Percentiles rank a stretch among this genome's conserved stretches.
phyloP scores from a whole-genome alignment of 2,113 vertebrate genomes.

The Amphilophus citrinellus region DNA sequence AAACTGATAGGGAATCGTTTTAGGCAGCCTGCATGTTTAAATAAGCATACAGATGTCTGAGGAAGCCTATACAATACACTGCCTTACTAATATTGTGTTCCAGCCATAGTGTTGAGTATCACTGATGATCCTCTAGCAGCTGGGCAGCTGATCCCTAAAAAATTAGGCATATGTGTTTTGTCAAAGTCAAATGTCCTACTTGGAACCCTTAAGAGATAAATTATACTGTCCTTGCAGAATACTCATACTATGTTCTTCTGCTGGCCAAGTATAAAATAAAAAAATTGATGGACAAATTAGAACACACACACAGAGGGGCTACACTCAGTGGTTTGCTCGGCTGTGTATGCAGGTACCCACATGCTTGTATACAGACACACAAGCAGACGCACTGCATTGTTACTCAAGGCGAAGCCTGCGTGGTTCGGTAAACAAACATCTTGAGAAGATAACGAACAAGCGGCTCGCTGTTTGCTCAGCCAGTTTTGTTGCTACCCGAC shows the following conservation, averaged over 20 bases:
- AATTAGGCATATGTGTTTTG: not conserved
- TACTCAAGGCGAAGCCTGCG: conserved; percentile 61
- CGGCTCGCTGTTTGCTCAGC: conserved; percentile 67
- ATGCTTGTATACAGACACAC: not conserved
- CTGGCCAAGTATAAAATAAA: not conserved
- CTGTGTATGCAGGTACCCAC: not conserved
- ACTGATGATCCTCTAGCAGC: not conserved
- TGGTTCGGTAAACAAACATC: conserved; percentile 69
- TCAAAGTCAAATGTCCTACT: conserved; percentile 8
- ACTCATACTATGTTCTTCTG: not conserved
- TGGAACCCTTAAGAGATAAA: not conserved
- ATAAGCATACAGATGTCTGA: not conserved
- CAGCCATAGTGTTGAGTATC: not conserved
- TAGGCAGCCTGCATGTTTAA: not conserved
- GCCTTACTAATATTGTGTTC: not conserved
- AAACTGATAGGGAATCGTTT: not conserved
- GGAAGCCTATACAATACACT: not conserved
- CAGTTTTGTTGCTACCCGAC: conserved; percentile 65
- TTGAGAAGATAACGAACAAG: conserved; percentile 68
- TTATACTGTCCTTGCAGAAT: not conserved
- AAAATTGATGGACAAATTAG: not conserved
- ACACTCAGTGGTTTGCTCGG: conserved; percentile 5
- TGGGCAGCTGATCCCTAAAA: not conserved
- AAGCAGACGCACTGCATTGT: conserved; percentile 31
- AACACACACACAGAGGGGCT: not conserved